phyloP scores from a whole-genome alignment of 2,797 vertebrate species.

The Trichosurus vulpecula region DNA sequence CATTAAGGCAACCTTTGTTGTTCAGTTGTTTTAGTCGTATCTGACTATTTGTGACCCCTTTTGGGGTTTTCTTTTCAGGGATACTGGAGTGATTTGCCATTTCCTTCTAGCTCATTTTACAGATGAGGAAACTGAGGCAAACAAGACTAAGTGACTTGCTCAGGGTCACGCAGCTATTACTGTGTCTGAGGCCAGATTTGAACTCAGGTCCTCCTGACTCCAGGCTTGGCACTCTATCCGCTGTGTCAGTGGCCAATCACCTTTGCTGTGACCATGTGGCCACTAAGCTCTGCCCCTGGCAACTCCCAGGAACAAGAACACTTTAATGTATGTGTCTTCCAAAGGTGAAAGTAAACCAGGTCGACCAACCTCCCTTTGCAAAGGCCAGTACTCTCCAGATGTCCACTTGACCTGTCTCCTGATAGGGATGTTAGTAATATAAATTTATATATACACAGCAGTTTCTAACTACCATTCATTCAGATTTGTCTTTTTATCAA shows the following conservation, averaged over 20 bases:
- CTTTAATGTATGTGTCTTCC: neutral
- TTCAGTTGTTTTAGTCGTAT: neutral
- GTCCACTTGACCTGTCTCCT: neutral
- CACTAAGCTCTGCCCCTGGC: neutral
- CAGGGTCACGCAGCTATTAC: neutral
- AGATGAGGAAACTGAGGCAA: neutral
- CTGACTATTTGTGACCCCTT: neutral
- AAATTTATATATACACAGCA: too few relatives aligned
- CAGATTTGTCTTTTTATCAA: too few relatives aligned
- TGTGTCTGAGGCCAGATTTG: neutral
- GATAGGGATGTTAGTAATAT: neutral
- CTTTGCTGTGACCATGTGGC: neutral
- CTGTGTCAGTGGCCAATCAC: neutral
- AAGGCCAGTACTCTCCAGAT: neutral
- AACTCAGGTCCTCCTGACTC: neutral
- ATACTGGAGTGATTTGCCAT: neutral
- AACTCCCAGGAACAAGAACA: neutral
- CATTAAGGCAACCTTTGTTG: neutral
- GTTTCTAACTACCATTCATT: too few relatives aligned
- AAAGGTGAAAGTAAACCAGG: neutral
- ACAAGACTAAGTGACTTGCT: neutral
- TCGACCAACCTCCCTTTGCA: neutral
- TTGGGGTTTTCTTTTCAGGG: neutral
- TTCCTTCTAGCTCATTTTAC: neutral
- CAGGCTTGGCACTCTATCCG: neutral